phyloP scores from a whole-genome alignment of 2,888 invertebrate genomes.

The Microctonus hyperodae region DNA sequence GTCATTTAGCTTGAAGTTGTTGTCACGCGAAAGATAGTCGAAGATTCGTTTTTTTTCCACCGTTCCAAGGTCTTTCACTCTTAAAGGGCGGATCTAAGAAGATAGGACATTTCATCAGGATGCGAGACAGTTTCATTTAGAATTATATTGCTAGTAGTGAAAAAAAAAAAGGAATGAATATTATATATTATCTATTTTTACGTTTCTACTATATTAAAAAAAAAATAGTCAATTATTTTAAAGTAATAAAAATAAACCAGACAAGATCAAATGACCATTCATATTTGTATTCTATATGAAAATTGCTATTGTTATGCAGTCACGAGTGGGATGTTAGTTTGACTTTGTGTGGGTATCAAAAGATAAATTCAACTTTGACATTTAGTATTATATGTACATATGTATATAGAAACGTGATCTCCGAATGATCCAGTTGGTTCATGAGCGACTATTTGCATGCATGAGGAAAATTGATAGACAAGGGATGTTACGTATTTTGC shows the following conservation, averaged over 20 bases:
- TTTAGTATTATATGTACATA: background rate
- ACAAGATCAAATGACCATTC: background rate
- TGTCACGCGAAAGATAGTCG: background rate
- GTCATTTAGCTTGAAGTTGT: slow-evolving; percentile 5
- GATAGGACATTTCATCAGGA: background rate
- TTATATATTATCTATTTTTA: too few species aligned
- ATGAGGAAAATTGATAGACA: slow-evolving; percentile 3
- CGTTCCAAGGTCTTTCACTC: background rate
- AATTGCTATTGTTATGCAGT: background rate
- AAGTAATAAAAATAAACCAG: background rate
- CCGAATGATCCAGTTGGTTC: slow-evolving; percentile 3
- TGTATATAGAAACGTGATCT: background rate
- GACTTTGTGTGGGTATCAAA: slow-evolving; percentile 11
- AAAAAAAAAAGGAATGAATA: too few species aligned
- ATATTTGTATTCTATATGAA: slow-evolving; percentile 3
- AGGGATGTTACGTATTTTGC: slow-evolving; percentile 7
- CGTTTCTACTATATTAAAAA: background rate
- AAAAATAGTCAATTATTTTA: background rate
- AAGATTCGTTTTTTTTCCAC: slow-evolving; percentile 16
- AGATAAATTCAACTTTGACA: slow-evolving; percentile 24
- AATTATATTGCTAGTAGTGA: too few species aligned
- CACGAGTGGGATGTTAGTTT: background rate
- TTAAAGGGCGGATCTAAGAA: background rate
- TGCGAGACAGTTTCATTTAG: background rate
- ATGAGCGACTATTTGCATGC: background rate